Evolutionary conservation across 2,888 invertebrate genomes (phyloP), one percentile per base, ranked within the genome.

Genomic region (Chesias legatella): DNA sequence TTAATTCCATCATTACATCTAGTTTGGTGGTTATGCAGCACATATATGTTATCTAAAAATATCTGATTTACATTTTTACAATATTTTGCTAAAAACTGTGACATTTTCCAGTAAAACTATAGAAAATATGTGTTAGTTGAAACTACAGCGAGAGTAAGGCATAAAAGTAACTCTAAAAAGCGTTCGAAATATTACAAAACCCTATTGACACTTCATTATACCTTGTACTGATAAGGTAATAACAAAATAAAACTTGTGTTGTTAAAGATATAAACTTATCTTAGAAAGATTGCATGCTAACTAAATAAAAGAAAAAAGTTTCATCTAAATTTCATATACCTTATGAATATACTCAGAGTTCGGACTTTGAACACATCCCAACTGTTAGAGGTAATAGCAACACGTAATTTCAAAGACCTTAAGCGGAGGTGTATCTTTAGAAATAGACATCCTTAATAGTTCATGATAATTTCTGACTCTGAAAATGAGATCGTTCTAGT

Each of bases 31-130:
- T 79, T 73, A 75, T 76, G 77, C 81, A 79, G 82, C 81, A 79
- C 76, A 72, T 70, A 67, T 55, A 69, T 71, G 67, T 73, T 62
- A 51, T 81, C 80, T 82, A 82, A 83, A 82, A 80, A 83, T 83
- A 82, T 77, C 69, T 67, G 76, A 79, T 85, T 80, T 84, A 85
- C 79, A 84, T 82, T 83, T 82, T 73, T 82, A 82, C 81, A 84
- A 68, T 63, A 64, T 37, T 67, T 68, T 57, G 60, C 63, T 65
- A 75, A 64, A 56, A 56, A n/a, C n/a, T n/a, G n/a, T n/a, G n/a
- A n/a, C n/a, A n/a, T n/a, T n/a, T n/a, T n/a, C n/a, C n/a, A n/a
- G n/a, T n/a, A n/a, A n/a, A n/a, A n/a, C n/a, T n/a, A n/a, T n/a
- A n/a, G n/a, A 10, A 32, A 10, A 22, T 22, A 32, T 31, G 3